phyloP scores from a whole-genome alignment of 2,888 invertebrate genomes.

The Dolomedes plantarius region DNA sequence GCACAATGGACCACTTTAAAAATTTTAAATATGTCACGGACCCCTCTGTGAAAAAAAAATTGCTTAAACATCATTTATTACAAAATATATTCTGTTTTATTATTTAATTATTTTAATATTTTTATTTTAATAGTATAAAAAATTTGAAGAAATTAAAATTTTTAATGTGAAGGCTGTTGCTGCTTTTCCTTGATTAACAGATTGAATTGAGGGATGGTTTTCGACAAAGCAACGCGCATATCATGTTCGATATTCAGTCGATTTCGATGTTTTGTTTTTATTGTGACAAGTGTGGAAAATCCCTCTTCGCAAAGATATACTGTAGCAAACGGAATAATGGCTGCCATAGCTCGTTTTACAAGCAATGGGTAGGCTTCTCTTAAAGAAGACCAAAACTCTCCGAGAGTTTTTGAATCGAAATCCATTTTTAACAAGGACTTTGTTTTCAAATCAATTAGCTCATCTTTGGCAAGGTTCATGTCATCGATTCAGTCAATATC shows the following conservation, averaged over 20 bases:
- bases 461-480: conserved; percentile 54
- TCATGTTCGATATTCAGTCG: conserved; percentile 45
- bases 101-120: conserved; percentile 8
- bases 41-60: conserved; percentile 36
- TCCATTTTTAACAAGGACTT: conserved; percentile 50
- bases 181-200: conserved; percentile 42
- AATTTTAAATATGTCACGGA: conserved; percentile 17
- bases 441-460: conserved; percentile 52
- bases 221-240: conserved; percentile 43
- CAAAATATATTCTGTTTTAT: conserved; percentile 18
- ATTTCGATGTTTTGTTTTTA: conserved; percentile 41
- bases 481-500: conserved; percentile 55
- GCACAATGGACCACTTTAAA: conserved; percentile 11
- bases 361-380: conserved; percentile 18
- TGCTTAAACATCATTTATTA: conserved; percentile 19
- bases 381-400: neutral
- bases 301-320: conserved; percentile 18
- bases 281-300: conserved; percentile 30
- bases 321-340: conserved; percentile 20
- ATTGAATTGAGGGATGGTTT: conserved; percentile 48
- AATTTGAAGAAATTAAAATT: conserved; percentile 8
- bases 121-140: conserved; percentile 4
- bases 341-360: conserved; percentile 19
- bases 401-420: conserved; percentile 10
- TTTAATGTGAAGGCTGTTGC: conserved; percentile 39